Evolutionary conservation across 1,140 invertebrate genomes (phyloP).

Genomic region (Trinorchestia longiramus): DNA sequence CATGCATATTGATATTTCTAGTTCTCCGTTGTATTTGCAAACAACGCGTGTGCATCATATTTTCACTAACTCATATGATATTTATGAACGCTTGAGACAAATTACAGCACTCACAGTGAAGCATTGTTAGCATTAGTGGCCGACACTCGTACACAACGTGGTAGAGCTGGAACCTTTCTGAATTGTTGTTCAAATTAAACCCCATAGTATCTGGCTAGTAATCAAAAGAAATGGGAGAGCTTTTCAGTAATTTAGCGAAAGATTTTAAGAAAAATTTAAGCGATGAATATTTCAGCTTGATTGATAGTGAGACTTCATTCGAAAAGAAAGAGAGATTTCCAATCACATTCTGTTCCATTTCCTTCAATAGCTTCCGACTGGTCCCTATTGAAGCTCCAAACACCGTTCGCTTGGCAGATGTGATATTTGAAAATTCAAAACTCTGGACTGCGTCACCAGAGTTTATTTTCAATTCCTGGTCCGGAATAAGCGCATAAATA

Average conservation of each 20-base stretch:
- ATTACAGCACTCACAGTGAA: background rate
- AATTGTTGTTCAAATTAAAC: background rate
- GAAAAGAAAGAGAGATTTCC: background rate
- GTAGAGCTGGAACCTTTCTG: background rate
- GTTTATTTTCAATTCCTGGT: conserved; percentile 29
- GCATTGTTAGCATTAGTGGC: background rate
- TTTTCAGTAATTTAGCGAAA: background rate
- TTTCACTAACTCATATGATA: background rate
- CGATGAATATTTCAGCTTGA: background rate
- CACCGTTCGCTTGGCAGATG: background rate
- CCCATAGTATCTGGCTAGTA: background rate
- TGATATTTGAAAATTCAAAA: background rate
- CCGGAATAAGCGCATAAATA: conserved; percentile 27
- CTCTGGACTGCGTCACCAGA: background rate
- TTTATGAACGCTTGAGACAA: background rate
- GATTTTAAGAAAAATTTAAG: background rate
- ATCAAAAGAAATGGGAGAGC: background rate
- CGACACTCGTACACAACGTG: background rate
- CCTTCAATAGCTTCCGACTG: background rate
- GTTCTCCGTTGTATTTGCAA: background rate
- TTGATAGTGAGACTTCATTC: background rate
- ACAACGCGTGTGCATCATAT: background rate
- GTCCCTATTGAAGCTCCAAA: background rate
- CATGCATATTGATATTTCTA: background rate
- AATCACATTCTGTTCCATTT: background rate